Evolutionary conservation across 2,797 vertebrate species (phyloP).

Genomic region (Trachops cirrhosus): DNA sequence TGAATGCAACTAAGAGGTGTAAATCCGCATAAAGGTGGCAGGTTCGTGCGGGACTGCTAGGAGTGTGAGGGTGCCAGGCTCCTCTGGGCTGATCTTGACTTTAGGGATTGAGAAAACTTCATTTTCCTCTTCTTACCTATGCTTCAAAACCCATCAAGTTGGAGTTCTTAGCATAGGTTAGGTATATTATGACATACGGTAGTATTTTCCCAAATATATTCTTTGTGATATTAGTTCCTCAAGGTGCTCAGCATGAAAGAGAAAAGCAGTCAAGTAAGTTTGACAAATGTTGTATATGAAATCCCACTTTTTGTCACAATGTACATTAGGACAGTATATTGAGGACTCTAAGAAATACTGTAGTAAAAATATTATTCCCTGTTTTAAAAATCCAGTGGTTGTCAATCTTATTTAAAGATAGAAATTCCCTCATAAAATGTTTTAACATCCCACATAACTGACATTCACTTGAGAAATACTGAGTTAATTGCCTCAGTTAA

Average conservation of each 20-base stretch:
- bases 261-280: not conserved
- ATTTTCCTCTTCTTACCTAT: not conserved
- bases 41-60: not conserved
- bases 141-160: not conserved
- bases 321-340: not conserved
- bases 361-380: not conserved
- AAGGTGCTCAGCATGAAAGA: not conserved
- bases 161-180: not conserved
- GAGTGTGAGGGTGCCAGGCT: not conserved
- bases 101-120: not conserved
- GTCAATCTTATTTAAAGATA: constrained; percentile 3
- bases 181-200: not conserved
- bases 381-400: not conserved
- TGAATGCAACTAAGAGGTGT: not conserved
- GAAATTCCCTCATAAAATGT: not conserved
- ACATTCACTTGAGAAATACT: not conserved
- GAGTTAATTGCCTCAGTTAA: not conserved
- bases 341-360: not conserved
- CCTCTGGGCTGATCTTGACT: not conserved
- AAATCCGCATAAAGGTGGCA: not conserved
- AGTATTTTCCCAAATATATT: not conserved
- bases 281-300: not conserved
- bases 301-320: not conserved
- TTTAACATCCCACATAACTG: not conserved
- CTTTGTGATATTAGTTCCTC: not conserved